These are phyloP conservation scores for Anagyrus pseudococci DNA, from an alignment of 2,888 invertebrate genomes.

Conservation along the genomic window DNA sequence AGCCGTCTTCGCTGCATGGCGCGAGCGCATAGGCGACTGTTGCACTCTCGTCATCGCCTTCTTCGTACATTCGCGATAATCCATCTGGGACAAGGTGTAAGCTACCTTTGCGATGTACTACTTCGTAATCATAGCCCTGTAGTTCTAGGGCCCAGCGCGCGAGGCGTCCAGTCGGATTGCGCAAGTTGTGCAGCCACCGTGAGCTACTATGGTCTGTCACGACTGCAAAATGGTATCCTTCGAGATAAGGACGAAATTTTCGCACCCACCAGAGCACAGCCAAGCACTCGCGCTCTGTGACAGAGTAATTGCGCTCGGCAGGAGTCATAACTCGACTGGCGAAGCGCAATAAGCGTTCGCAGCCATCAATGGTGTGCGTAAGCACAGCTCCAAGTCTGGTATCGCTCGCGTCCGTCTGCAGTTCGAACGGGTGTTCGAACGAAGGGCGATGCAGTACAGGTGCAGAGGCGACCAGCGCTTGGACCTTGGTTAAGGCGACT, in stretches of 20 bases:
- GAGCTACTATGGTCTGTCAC: not conserved
- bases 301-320: not conserved
- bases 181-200: not conserved
- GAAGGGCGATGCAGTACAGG: not conserved
- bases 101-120: not conserved
- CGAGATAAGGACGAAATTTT: not conserved
- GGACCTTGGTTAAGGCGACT: not conserved
- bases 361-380: not conserved
- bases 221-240: not conserved
- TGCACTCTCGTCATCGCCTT: not conserved
- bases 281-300: not conserved
- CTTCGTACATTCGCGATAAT: not conserved
- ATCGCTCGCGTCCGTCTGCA: constrained; percentile 1
- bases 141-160: not conserved
- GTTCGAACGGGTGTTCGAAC: not conserved
- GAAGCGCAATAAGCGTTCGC: not conserved
- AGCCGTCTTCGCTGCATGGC: constrained; percentile 10
- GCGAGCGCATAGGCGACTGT: not conserved
- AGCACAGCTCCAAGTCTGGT: not conserved
- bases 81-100: not conserved
- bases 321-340: not conserved
- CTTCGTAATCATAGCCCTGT: not conserved
- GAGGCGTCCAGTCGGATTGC: not conserved
- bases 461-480: not conserved
- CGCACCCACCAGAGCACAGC: not conserved